Conservation (phyloP, 1,140 invertebrate species). For the Drosophila ironensis region DNA sequence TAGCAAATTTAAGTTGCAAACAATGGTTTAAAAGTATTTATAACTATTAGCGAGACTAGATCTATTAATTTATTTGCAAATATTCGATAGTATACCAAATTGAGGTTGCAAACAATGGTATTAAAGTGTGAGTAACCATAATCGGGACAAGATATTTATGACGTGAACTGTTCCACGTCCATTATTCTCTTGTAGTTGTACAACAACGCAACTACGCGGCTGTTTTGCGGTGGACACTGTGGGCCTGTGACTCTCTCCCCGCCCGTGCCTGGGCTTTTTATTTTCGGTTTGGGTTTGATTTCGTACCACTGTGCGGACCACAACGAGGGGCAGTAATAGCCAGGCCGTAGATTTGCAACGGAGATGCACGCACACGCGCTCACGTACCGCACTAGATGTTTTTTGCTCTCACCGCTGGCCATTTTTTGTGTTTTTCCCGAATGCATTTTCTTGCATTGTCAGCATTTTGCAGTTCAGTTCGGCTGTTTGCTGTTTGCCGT, state of each 20-base stretch:
- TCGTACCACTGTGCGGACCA: constrained; percentile 40
- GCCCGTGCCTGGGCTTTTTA: no score
- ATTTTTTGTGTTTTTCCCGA: not conserved
- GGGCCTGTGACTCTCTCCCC: no score
- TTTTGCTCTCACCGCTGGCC: constrained; percentile 21
- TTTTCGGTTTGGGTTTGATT: no score
- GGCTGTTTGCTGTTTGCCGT: constrained; percentile 24
- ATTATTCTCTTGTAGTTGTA: constrained; percentile 33
- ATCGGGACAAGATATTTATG: constrained; percentile 22
- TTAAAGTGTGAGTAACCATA: no score
- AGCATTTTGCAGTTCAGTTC: constrained; percentile 60
- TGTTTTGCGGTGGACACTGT: constrained; percentile 9
- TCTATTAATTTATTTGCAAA: no score
- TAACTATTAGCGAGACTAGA: no score
- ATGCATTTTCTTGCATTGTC: constrained; percentile 77
- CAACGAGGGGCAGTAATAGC: not conserved
- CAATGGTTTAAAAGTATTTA: no score
- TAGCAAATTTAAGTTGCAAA: no score
- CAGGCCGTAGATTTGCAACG: not conserved
- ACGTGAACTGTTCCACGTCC: constrained; percentile 17
- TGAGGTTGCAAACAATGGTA: no score
- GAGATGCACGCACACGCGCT: constrained; percentile 45
- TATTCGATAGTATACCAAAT: no score
- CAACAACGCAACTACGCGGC: not conserved
- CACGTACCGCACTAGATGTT: constrained; percentile 43